These are phyloP conservation scores for Leptocoma aspasia DNA, from an alignment of 2,113 vertebrate species.

Conservation along the genomic window DNA sequence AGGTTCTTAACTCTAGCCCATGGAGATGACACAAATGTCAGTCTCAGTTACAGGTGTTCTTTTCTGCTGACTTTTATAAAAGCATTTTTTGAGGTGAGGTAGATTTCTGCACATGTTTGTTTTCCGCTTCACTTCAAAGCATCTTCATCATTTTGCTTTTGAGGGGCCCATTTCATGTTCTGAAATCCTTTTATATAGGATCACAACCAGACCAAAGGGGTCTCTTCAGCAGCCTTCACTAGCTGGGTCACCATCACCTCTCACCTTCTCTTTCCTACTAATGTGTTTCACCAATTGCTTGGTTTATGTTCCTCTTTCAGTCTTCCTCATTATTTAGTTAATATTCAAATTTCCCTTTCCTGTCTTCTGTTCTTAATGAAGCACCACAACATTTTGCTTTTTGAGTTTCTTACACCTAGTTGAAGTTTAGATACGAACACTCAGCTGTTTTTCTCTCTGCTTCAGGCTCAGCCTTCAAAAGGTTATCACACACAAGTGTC, in stretches of 20 bases:
- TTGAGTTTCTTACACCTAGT: not conserved
- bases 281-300: not conserved
- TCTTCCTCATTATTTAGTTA: not conserved
- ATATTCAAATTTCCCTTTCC: not conserved
- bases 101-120: not conserved
- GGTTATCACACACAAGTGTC: not conserved
- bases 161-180: not conserved
- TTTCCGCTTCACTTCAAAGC: not conserved
- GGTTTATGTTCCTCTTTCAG: not conserved
- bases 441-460: not conserved
- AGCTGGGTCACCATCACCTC: not conserved
- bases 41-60: not conserved
- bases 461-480: not conserved
- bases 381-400: not conserved
- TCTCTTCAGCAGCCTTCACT: not conserved
- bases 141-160: not conserved
- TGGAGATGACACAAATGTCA: not conserved
- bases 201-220: not conserved
- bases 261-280: not conserved
- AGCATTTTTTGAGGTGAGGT: not conserved
- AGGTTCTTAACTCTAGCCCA: not conserved
- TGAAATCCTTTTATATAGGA: not conserved
- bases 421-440: not conserved
- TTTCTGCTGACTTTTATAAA: not conserved
- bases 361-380: not conserved